Evolutionary conservation across 2,888 invertebrate species (phyloP), one percentile per base, ranked within the genome.

Genomic region (Cephus rjabovi): DNA sequence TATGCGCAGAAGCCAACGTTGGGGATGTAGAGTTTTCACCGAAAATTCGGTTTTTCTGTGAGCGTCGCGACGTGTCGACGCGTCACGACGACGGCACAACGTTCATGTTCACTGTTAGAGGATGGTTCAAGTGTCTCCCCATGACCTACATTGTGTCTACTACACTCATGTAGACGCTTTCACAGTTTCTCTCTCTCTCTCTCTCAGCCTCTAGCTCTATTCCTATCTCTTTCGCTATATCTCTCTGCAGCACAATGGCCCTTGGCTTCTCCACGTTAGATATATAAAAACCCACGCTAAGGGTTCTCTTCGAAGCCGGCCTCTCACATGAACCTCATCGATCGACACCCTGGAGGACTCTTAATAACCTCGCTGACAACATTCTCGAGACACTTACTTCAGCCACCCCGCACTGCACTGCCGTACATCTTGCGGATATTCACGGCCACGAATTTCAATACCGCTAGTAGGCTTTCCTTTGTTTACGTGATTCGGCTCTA

Each of bases 221-320:
- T 23, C 70, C 71, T 68, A 35, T 33, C 71, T 56, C 69, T 12
- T 3, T n/a, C 31, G 23, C 56, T 40, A 6, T 56, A 40, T 74
- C 15, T 15, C 56, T 31, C 40, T 33, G 75, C 75, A 74, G 31
- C 70, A 71, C 71, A 75, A 35, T 75, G 40, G 34, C n/a, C 56
- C 74, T 33, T 23, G 33, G 31, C 69, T 34, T 73, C 15, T 37
- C 78, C 73, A 76, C 75, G 78, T 73, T 75, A 75, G 73, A 3
- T 15, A 34, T 30, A 56, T 56, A 23, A 56, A 56, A 56, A 56
- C 56, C 56, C 56, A 35, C 70, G 40, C 75, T 37, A 31, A 56
- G 76, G 23, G 56, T 56, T 56, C 56, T 56, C 23, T 23, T 23
- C 6, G 23, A 56, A 71, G 71, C 71, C 31, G 71, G 4, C 71